A percentile compares a stretch with the other conserved stretches of the same genome.
phyloP scores from a whole-genome alignment of 1,140 invertebrate genomes.

The Ceratosolen solmsi region DNA sequence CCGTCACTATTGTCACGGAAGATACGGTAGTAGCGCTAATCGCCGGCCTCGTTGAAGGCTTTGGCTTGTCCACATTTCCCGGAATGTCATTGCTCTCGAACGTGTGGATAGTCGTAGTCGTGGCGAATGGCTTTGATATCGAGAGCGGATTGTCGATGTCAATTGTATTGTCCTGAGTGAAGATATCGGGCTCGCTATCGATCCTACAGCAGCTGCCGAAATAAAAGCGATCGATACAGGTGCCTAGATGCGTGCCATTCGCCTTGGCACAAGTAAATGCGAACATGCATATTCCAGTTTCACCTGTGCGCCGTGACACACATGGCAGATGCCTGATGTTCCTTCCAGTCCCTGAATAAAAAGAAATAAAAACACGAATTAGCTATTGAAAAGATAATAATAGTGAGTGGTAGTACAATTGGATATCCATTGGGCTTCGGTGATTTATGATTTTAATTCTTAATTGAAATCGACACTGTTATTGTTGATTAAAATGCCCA shows the following conservation, averaged over 20 bases:
- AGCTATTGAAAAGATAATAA: no score
- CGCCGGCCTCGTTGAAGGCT: constrained; percentile 57
- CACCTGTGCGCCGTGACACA: constrained; percentile 83
- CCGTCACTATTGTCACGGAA: not conserved
- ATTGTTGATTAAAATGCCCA: no score
- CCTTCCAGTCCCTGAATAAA: constrained; percentile 80
- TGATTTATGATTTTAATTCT: no score
- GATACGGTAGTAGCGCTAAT: not conserved
- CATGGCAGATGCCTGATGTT: constrained; percentile 91
- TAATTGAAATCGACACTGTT: no score
- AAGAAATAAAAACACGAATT: not conserved
- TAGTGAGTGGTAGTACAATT: no score
- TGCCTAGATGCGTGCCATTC: constrained; percentile 91
- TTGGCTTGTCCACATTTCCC: constrained; percentile 65
- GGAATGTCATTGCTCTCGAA: constrained; percentile 71
- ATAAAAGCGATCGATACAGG: constrained; percentile 93
- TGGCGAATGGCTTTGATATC: constrained; percentile 58
- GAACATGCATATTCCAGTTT: constrained; percentile 93
- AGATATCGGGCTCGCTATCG: constrained; percentile 68
- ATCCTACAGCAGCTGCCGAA: constrained; percentile 92
- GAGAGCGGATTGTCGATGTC: constrained; percentile 65
- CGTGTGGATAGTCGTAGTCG: constrained; percentile 49
- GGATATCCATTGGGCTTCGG: no score
- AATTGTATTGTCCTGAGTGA: constrained; percentile 71
- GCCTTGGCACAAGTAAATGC: constrained; percentile 93